phyloP scores from a whole-genome alignment of 1,140 invertebrate species.

The Leptinotarsa undecemlineata region DNA sequence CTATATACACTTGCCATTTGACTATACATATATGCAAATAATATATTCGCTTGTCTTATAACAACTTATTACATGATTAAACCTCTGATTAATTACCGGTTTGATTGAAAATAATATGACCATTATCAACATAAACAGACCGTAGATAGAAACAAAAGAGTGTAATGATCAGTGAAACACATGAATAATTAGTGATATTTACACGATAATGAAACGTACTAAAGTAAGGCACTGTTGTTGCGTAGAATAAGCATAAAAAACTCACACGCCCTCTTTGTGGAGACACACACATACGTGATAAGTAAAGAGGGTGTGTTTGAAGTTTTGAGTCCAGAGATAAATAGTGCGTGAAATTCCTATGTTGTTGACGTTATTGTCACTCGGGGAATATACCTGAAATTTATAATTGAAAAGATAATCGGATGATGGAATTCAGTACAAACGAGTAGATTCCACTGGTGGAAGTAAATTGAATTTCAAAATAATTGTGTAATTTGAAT shows the following conservation, averaged over 20 bases:
- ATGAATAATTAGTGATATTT: conserved; percentile 4
- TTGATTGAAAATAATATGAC: neutral
- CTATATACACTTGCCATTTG: neutral
- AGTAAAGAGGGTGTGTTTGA: neutral
- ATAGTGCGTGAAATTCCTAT: neutral
- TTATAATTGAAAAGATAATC: too few species aligned
- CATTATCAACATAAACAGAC: conserved; percentile 13
- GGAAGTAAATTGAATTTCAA: too few species aligned
- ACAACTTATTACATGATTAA: conserved; percentile 11
- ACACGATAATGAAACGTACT: neutral
- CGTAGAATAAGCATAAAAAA: neutral
- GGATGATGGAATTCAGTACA: too few species aligned
- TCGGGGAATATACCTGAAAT: neutral
- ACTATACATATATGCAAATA: neutral
- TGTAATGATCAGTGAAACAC: neutral
- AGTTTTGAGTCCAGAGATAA: neutral
- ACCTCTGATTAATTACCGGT: conserved; percentile 12
- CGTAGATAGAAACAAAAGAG: conserved; percentile 10
- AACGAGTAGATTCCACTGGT: too few species aligned
- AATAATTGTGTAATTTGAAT: too few species aligned
- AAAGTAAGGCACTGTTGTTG: neutral
- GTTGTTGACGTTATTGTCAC: conserved; percentile 1
- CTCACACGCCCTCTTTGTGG: neutral
- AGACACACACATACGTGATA: neutral
- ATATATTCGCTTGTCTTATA: neutral